A percentile compares a stretch with the other conserved stretches of the same genome.
phyloP scores from a whole-genome alignment of 2,797 vertebrate genomes.

The Pseudotriccus pelzelni region DNA sequence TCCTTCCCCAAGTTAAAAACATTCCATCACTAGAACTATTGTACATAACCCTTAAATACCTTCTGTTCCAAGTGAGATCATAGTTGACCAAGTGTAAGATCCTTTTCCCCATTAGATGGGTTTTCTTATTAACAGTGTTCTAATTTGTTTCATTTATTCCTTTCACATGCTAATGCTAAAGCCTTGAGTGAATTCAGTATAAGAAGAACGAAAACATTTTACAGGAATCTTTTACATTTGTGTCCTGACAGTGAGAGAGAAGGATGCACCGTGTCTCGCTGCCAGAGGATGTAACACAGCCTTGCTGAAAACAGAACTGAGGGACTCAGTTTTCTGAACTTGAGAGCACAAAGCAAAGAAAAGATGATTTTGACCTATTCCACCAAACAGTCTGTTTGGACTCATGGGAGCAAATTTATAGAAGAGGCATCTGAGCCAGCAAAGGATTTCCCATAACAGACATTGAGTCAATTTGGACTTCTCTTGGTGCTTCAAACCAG shows the following conservation, averaged over 20 bases:
- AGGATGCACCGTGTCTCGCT: neutral
- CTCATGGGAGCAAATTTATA: neutral
- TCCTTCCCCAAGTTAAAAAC: neutral
- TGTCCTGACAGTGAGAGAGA: neutral
- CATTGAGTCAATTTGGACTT: neutral
- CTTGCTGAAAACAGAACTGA: neutral
- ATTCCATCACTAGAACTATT: constrained; percentile 2
- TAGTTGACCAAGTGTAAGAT: neutral
- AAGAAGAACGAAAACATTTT: neutral
- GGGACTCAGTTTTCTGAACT: neutral
- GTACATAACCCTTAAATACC: neutral
- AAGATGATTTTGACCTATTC: neutral
- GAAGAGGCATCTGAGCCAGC: neutral
- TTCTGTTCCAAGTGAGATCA: constrained; percentile 11
- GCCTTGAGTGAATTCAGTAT: neutral
- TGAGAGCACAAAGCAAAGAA: neutral
- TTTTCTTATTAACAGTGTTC: neutral
- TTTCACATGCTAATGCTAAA: neutral
- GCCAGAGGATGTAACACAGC: neutral
- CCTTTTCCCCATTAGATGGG: neutral
- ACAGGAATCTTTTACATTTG: neutral
- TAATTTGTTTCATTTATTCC: neutral
- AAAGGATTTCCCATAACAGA: neutral
- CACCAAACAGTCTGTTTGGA: neutral
- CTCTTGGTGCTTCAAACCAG: neutral